A percentile compares a stretch with the other conserved stretches of the same genome.
Conservation (phyloP, 2,888 invertebrate genomes). For the Ochropleura plecta region DNA sequence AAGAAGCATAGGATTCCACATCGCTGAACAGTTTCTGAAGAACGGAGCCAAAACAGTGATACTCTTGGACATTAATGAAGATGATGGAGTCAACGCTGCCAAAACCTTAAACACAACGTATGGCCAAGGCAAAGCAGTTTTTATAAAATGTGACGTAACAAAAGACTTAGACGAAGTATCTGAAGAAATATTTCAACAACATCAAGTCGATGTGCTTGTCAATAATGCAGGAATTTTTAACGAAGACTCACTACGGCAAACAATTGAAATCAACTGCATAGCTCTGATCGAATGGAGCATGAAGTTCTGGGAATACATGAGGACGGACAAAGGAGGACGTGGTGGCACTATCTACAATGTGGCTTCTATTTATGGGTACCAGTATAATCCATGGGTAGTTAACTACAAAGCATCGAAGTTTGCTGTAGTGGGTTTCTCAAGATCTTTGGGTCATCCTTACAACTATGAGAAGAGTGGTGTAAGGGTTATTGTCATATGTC, state of each 20-base stretch:
- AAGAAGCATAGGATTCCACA: slow-evolving; percentile 87
- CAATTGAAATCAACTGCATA: slow-evolving; percentile 75
- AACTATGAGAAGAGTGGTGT: slow-evolving; percentile 84
- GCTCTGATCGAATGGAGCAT: slow-evolving; percentile 78
- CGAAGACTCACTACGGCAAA: slow-evolving; percentile 63
- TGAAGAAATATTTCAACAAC: slow-evolving; percentile 67
- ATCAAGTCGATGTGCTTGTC: slow-evolving; percentile 81
- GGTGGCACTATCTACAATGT: slow-evolving; percentile 92
- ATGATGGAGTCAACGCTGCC: slow-evolving; percentile 75
- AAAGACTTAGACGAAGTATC: slow-evolving; percentile 81
- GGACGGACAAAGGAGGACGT: slow-evolving; percentile 86
- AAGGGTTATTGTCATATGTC: slow-evolving; percentile 85
- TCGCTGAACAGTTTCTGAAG: slow-evolving; percentile 81
- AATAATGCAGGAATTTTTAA: slow-evolving; percentile 81
- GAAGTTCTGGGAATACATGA: slow-evolving; percentile 89
- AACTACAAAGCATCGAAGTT: slow-evolving; percentile 70
- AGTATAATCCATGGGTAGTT: slow-evolving; percentile 39
- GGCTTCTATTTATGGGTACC: slow-evolving; percentile 89
- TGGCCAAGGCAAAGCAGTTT: slow-evolving; percentile 83
- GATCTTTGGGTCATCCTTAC: slow-evolving; percentile 79
- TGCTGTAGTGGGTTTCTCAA: slow-evolving; percentile 86
- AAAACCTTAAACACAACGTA: slow-evolving; percentile 80
- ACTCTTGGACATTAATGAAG: slow-evolving; percentile 69
- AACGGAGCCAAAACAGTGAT: slow-evolving; percentile 74
- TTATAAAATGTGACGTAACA: slow-evolving; percentile 86